These are phyloP conservation scores for Drosophila koepferae DNA, from an alignment of 2,888 invertebrate genomes.

Conservation along the genomic window DNA sequence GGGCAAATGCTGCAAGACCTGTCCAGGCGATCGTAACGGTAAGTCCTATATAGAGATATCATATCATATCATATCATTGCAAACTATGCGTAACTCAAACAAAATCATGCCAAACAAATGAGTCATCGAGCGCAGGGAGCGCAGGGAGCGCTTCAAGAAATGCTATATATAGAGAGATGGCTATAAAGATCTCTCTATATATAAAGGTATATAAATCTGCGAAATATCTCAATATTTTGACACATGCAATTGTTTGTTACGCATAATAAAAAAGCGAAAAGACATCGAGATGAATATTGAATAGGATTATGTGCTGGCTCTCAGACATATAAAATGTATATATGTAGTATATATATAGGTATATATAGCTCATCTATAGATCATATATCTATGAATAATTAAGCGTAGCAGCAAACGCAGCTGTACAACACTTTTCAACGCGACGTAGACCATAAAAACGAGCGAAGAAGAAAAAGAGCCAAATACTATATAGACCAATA, in stretches of 20 bases:
- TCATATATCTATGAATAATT: constrained; percentile 70
- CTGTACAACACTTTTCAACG: constrained; percentile 64
- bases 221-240: constrained; percentile 78
- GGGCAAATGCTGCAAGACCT: constrained; percentile 96
- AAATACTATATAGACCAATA: constrained; percentile 9
- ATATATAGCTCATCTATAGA: constrained; percentile 19
- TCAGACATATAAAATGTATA: constrained; percentile 18
- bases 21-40: constrained; percentile 92
- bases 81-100: constrained; percentile 6
- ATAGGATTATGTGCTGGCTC: constrained; percentile 32
- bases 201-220: constrained; percentile 46
- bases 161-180: not conserved
- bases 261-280: constrained; percentile 46
- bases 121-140: constrained; percentile 31
- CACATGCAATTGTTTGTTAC: constrained; percentile 66
- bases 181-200: not conserved
- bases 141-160: not conserved
- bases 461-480: not conserved
- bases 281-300: constrained; percentile 27
- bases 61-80: not conserved
- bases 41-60: constrained; percentile 84
- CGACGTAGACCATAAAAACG: constrained; percentile 37
- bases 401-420: constrained; percentile 69
- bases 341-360: constrained; percentile 6
- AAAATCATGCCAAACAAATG: constrained; percentile 54